Percentiles rank a stretch among this genome's conserved stretches.
Conservation (phyloP, 2,113 vertebrate species). For the Bos taurus region DNA sequence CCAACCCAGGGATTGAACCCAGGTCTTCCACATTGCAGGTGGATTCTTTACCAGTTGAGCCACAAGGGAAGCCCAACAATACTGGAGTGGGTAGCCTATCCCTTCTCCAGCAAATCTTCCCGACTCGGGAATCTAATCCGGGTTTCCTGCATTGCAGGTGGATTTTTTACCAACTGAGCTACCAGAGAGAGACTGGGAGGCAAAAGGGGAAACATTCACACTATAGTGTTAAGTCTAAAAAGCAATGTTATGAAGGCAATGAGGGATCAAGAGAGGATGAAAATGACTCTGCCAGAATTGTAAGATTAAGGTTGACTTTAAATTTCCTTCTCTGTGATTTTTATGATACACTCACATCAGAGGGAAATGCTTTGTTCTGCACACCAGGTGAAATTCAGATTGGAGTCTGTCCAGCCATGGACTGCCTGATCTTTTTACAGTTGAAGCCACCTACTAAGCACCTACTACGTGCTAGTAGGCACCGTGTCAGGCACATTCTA, state of each 20-base stretch:
- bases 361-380: neutral
- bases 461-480: neutral
- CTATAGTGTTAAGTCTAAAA: neutral
- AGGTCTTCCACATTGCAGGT: neutral
- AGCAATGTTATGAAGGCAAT: neutral
- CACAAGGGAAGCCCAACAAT: neutral
- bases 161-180: neutral
- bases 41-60: neutral
- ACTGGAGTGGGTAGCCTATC: neutral
- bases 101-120: neutral
- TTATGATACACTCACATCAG: accelerated
- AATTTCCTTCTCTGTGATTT: neutral
- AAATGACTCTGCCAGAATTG: neutral
- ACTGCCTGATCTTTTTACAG: neutral
- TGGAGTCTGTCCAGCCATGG: neutral
- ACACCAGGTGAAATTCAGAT: neutral
- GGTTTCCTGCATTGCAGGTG: neutral
- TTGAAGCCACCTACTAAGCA: neutral
- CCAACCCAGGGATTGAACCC: neutral
- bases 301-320: neutral
- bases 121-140: neutral
- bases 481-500: accelerated
- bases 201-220: neutral
- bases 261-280: neutral
- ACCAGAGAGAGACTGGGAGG: too few species aligned